These are phyloP conservation scores for Tamandua tetradactyla DNA, from an alignment of 2,797 vertebrate species.

Conservation along the genomic window DNA sequence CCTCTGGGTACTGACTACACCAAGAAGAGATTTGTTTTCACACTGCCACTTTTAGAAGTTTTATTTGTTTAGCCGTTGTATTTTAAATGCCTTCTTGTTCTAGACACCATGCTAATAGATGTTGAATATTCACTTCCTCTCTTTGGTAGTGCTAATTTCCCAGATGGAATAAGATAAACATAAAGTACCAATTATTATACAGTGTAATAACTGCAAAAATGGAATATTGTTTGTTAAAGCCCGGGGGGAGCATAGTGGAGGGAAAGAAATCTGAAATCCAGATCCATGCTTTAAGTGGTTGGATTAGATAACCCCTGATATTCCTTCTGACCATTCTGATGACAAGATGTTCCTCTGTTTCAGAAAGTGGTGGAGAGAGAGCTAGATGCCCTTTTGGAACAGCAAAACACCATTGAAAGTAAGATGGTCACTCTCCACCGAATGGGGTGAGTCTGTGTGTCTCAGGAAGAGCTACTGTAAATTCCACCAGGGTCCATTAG, in stretches of 20 bases:
- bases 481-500: background rate
- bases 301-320: background rate
- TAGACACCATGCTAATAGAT: background rate
- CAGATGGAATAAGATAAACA: background rate
- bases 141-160: background rate
- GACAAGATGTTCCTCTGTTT: slow-evolving; percentile 38
- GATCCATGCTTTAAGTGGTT: background rate
- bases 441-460: slow-evolving; percentile 90
- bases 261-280: background rate
- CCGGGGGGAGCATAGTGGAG: background rate
- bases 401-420: slow-evolving; percentile 91
- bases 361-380: slow-evolving; percentile 92
- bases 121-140: background rate
- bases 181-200: background rate
- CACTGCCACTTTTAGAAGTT: background rate
- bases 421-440: slow-evolving; percentile 96
- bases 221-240: background rate
- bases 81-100: background rate
- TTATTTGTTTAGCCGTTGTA: background rate
- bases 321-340: slow-evolving; percentile 1
- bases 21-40: background rate
- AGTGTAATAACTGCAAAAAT: background rate
- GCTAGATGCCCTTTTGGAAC: slow-evolving; percentile 91
- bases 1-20: background rate
- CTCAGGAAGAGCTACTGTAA: background rate